These are phyloP conservation scores for Lagodon rhomboides DNA, from an alignment of 2,797 vertebrate species.

Conservation along the genomic window DNA sequence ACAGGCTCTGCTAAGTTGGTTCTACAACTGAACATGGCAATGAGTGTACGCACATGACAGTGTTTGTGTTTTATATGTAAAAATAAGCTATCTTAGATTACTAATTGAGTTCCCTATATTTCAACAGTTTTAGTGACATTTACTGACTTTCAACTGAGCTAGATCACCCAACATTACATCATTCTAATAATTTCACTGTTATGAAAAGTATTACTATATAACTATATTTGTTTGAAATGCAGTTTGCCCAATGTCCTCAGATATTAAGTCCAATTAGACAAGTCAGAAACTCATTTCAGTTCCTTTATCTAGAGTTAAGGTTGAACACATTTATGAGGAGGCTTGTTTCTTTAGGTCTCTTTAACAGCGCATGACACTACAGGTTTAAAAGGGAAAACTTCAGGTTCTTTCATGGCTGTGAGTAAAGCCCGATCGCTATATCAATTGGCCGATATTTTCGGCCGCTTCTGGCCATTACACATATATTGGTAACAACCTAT, in stretches of 20 bases:
- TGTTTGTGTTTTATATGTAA: constrained; percentile 9
- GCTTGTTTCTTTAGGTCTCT: not conserved
- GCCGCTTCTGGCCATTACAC: no score
- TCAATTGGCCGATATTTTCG: no score
- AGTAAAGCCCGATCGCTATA: not conserved
- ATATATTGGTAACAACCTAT: no score
- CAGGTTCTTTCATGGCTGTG: not conserved
- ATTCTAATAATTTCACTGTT: no score
- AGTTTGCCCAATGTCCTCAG: not conserved
- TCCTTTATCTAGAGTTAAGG: not conserved
- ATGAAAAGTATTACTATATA: no score
- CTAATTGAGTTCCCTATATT: constrained; percentile 1
- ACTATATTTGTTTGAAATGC: not conserved
- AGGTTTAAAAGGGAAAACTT: not conserved
- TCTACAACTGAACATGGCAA: not conserved
- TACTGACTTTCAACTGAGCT: not conserved
- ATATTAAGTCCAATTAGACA: constrained; percentile 20
- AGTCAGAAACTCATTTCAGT: not conserved
- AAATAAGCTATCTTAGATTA: constrained; percentile 17
- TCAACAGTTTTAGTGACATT: not conserved
- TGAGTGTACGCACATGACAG: not conserved
- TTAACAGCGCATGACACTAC: constrained; percentile 5
- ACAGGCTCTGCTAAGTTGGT: constrained; percentile 7
- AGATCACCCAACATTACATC: not conserved
- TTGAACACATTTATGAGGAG: constrained; percentile 10